Percentiles rank a stretch among this genome's conserved stretches.
phyloP scores from a whole-genome alignment of 2,888 invertebrate species.

The Perizoma affinitatum region DNA sequence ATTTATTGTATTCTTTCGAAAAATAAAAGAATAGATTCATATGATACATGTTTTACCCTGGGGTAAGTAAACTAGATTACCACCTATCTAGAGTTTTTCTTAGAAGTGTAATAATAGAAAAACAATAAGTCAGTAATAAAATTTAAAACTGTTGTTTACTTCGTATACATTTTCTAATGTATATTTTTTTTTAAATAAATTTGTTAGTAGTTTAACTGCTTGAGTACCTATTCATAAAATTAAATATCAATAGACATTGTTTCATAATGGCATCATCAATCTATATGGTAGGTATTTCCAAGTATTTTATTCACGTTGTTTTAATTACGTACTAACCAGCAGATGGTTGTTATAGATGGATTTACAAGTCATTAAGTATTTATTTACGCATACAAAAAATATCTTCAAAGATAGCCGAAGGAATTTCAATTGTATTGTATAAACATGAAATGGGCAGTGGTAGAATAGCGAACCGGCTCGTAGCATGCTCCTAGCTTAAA shows the following conservation, averaged over 20 bases:
- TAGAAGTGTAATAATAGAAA: no score
- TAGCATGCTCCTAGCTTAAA: conserved; percentile 8
- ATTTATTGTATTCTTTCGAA: no score
- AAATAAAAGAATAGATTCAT: no score
- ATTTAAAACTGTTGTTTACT: no score
- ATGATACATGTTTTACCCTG: no score
- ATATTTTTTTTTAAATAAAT: background rate
- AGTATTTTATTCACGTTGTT: conserved; percentile 6
- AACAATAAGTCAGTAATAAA: no score
- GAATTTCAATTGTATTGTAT: conserved; percentile 5
- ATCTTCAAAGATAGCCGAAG: conserved; percentile 34
- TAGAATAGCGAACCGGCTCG: conserved; percentile 17
- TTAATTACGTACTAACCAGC: conserved; percentile 15
- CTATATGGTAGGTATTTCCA: conserved; percentile 3
- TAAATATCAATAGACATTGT: no score
- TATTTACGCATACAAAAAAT: background rate
- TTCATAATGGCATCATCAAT: no score
- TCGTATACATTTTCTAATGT: background rate
- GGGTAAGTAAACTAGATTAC: no score
- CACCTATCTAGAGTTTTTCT: no score
- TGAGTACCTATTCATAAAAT: no score
- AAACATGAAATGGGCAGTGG: conserved; percentile 9
- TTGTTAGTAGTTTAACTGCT: background rate
- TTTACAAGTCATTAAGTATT: conserved; percentile 20
- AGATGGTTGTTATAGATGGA: conserved; percentile 18